Percentiles rank a stretch among this genome's conserved stretches.
Conservation (phyloP, 2,113 vertebrate species). For the Setophaga coronata region DNA sequence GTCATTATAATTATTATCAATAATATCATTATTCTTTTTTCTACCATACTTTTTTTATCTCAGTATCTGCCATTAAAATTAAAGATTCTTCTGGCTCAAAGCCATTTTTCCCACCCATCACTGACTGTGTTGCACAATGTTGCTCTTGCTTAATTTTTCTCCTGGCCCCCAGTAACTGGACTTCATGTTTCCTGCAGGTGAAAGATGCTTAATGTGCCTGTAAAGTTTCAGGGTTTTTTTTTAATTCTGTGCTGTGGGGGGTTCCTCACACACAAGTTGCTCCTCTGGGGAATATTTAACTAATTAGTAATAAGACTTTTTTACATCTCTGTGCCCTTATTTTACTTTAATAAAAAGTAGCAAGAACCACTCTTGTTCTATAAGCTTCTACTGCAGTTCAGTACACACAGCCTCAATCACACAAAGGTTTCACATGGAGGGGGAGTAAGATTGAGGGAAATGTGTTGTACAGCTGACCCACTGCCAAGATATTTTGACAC, state of each 20-base stretch:
- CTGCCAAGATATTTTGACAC: not conserved
- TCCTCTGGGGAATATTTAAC: not conserved
- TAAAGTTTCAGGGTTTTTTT: not conserved
- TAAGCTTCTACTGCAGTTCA: not conserved
- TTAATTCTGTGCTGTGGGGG: not conserved
- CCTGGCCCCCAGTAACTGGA: accelerated
- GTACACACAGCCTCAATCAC: not conserved
- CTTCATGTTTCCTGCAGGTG: not conserved
- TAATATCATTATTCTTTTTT: not conserved
- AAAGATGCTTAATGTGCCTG: not conserved
- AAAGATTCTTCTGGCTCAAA: not conserved
- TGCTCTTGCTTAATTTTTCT: not conserved
- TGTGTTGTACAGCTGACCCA: accelerated
- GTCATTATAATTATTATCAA: not conserved
- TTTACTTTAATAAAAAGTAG: not conserved
- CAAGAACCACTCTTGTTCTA: not conserved
- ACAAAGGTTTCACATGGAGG: not conserved
- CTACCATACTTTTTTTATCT: not conserved
- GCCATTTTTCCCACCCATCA: not conserved
- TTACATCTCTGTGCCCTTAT: not conserved
- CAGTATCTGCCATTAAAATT: not conserved
- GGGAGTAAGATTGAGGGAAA: not conserved
- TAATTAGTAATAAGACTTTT: not conserved
- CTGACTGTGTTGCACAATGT: not conserved
- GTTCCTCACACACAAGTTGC: not conserved